Conservation (phyloP, 2,113 vertebrate species). For the Octodon degus region DNA sequence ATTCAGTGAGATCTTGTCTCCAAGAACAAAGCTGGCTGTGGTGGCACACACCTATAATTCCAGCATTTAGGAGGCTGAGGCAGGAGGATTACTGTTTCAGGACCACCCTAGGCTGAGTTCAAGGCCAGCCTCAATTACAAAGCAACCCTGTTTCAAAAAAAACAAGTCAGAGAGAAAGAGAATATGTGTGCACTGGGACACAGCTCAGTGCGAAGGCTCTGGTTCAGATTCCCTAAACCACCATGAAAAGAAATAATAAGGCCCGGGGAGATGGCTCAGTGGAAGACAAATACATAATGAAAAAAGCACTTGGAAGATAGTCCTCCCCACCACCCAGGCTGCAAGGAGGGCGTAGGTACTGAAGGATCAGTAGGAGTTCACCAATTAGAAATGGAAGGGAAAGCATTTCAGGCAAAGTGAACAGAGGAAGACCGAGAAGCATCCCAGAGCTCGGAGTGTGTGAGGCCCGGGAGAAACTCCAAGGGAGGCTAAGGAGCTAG, state of each 20-base stretch:
- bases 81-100: background rate
- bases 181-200: too few species aligned
- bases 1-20: background rate
- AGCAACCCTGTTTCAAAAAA: background rate
- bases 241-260: background rate
- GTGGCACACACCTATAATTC: background rate
- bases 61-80: background rate
- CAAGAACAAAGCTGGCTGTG: background rate
- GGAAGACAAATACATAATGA: background rate
- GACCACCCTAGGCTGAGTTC: background rate
- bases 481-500: background rate
- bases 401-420: background rate
- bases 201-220: background rate
- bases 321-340: background rate
- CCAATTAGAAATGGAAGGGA: background rate
- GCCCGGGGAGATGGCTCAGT: too few species aligned
- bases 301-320: background rate
- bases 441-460: rapidly evolving
- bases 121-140: background rate
- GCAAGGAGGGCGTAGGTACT: background rate
- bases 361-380: background rate
- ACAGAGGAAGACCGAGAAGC: background rate
- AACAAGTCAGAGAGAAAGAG: too few species aligned
- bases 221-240: background rate
- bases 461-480: background rate